These are phyloP conservation scores for Lontra canadensis DNA, from an alignment of 2,113 vertebrate genomes.

Conservation along the genomic window DNA sequence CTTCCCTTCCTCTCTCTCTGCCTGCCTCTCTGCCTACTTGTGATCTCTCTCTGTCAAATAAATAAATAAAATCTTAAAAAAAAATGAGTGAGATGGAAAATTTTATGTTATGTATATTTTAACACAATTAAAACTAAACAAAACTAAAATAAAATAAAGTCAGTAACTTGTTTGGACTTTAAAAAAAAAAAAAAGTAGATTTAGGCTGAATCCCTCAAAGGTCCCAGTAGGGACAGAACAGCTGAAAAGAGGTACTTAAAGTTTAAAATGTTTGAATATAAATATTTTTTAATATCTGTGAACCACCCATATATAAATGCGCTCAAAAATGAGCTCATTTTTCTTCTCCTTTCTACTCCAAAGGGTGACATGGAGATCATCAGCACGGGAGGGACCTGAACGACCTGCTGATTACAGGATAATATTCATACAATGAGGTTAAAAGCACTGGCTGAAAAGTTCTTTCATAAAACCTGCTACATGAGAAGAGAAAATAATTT, in stretches of 20 bases:
- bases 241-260: slow-evolving; percentile 20
- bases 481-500: slow-evolving; percentile 80
- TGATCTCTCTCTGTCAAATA: too few species aligned
- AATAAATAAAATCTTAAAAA: too few species aligned
- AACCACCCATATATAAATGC: not conserved
- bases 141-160: not conserved
- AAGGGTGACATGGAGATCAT: slow-evolving; percentile 63
- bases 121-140: not conserved
- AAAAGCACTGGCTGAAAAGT: slow-evolving; percentile 80
- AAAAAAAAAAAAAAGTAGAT: not conserved
- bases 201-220: not conserved
- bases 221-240: not conserved
- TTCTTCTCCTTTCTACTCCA: slow-evolving; percentile 60
- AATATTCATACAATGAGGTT: slow-evolving; percentile 81
- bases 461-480: slow-evolving; percentile 81
- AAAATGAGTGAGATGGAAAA: not conserved
- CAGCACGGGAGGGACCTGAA: slow-evolving; percentile 55
- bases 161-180: not conserved
- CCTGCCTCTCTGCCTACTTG: too few species aligned
- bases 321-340: slow-evolving; percentile 37
- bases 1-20: too few species aligned
- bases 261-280: slow-evolving; percentile 57
- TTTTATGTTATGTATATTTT: not conserved
- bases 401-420: slow-evolving; percentile 77
- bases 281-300: slow-evolving; percentile 27